Evolutionary conservation across 2,797 vertebrate genomes (phyloP), one percentile per base, ranked within the genome.

Genomic region (Astyanax mexicanus): DNA sequence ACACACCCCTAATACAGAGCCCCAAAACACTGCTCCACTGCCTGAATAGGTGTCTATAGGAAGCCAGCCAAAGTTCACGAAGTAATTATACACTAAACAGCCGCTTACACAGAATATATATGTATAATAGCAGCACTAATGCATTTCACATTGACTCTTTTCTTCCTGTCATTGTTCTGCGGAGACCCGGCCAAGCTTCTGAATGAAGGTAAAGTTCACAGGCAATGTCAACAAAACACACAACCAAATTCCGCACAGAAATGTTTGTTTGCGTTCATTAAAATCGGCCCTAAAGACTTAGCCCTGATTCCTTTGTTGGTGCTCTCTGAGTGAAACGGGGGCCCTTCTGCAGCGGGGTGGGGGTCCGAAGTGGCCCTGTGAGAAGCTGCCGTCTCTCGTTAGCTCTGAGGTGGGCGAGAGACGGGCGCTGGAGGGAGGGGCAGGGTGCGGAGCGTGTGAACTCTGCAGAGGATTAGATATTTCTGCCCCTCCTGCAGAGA

Each of bases 401-500:
- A 84, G 80, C 25, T 35, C 35, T 69, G 71, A 78, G 74, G 72
- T 73, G 74, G 69, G 51, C 9, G 27, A 62, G 51, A 54, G 65
- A 70, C 13, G 25, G 62, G 64, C 27, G 12, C 42, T 49, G 49
- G 61, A 71, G 37, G 52, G 81, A 78, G 78, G 81, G 38, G 45
- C 9, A 69, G 47, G 29, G 29, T 55, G 21, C 21, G 66, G 76
- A 82, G 67, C 68, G 74, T 81, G 76, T 82, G 78, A 84, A 74
- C 60, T 68, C 80, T 80, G 76, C 62, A 51, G 71, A 71, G 64
- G 79, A 80, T 80, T 83, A 85, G 67, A 82, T 71, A 70, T 69
- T 72, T 77, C 29, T 23, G 55, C 42, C 51, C 68, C 78, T 81
- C 76, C 84, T 67, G 67, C 61, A 40, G 74, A 77, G 74, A 81